Evolutionary conservation across 2,888 invertebrate genomes (phyloP), one percentile per base, ranked within the genome.

Genomic region (Neoscelio sp.): DNA sequence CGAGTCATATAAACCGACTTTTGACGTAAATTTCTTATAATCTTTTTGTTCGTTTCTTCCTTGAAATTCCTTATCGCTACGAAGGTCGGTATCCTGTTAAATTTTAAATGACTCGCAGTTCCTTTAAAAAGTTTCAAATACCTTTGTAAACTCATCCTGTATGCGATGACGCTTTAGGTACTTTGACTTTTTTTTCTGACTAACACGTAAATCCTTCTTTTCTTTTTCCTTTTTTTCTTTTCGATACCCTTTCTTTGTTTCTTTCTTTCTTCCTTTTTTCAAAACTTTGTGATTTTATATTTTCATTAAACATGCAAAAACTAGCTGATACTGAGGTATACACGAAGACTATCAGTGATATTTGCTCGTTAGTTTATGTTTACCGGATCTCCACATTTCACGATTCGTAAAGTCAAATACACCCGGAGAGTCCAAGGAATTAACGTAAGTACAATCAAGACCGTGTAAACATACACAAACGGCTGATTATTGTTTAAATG

Each of bases 341-440:
- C 50, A 68, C 80, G 56, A 76, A 76, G 76, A 54, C 67, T 52
- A 70, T 70, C 65, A 40, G 42, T 65, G 60, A 79, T 81, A 81
- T 79, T 81, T 79, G 73, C 79, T 81, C 79, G 81, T 81, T 80
- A 78, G 81, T 67, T 74, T 73, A 70, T 79, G 79, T 79, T 79
- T 75, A 77, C 71, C 46, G 50, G 71, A 15, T 65, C 60, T 65
- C 75, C 54, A 40, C 78, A 30, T 65, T 62, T 64, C 74, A 64
- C 70, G 70, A 70, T 70, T 70, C 68, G 78, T 68, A 65, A 81
- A 81, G 73, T 78, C 80, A 81, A 81, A 81, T 74, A 81, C 65
- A 50, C 65, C 73, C 42, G 33, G 50, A 38, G 73, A 60, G 68
- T 70, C 65, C 58, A 78, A 76, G 78, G 73, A 81, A 76, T 78